Evolutionary conservation across 2,888 invertebrate species (phyloP).

Genomic region (Epinotia nisella): DNA sequence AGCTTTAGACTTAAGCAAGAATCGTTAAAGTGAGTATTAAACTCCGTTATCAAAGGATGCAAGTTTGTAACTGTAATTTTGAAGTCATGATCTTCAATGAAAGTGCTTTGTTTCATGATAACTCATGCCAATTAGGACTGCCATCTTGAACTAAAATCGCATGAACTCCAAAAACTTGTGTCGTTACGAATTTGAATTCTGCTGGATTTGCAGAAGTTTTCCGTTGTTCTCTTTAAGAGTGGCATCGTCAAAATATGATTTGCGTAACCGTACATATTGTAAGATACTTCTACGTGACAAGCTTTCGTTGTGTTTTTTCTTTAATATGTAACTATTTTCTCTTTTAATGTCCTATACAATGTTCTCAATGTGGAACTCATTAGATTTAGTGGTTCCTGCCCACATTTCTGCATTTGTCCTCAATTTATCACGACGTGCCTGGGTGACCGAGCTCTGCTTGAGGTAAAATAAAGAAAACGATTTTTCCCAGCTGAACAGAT

Average conservation of each 20-base stretch:
- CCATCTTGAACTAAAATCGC: constrained; percentile 52
- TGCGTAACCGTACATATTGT: constrained; percentile 28
- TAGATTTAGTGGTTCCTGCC: too few species aligned
- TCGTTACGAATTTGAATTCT: constrained; percentile 54
- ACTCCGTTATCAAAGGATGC: constrained; percentile 59
- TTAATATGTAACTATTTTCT: too few species aligned
- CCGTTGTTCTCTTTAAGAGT: neutral
- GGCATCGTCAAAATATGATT: neutral
- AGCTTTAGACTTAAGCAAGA: constrained; percentile 47
- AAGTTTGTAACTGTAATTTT: constrained; percentile 68
- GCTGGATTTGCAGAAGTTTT: constrained; percentile 29
- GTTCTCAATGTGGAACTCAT: too few species aligned
- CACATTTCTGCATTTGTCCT: too few species aligned
- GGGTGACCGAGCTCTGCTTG: too few species aligned
- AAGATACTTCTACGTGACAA: neutral
- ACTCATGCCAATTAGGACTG: constrained; percentile 59
- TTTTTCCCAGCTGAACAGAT: too few species aligned
- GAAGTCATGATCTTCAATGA: constrained; percentile 59
- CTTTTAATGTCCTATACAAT: too few species aligned
- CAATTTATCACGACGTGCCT: too few species aligned
- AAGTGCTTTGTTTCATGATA: constrained; percentile 49
- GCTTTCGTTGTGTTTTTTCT: too few species aligned
- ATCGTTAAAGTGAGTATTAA: constrained; percentile 52
- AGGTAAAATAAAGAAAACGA: too few species aligned
- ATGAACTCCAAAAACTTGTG: constrained; percentile 60